Evolutionary conservation across 2,888 invertebrate genomes (phyloP), one percentile per base, ranked within the genome.

Genomic region (Trichacis sp.): DNA sequence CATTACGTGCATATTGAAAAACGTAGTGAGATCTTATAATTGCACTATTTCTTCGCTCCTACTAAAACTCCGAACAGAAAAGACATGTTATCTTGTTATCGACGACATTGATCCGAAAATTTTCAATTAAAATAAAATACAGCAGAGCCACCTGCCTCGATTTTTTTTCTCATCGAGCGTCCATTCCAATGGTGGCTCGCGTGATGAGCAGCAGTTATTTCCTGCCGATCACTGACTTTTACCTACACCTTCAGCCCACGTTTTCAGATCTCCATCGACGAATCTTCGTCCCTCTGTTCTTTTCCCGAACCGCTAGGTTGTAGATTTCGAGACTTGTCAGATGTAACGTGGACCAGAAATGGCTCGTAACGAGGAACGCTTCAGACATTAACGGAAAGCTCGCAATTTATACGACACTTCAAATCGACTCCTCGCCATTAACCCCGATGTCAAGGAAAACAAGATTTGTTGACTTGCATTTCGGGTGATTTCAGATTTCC

Each of bases 141-240:
- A n/a, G n/a, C n/a, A n/a, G n/a, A n/a, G n/a, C n/a, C n/a, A n/a
- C n/a, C n/a, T n/a, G n/a, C n/a, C n/a, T n/a, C n/a, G n/a, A n/a
- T n/a, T n/a, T n/a, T n/a, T n/a, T n/a, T n/a, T n/a, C n/a, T n/a
- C n/a, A n/a, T n/a, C n/a, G n/a, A n/a, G 24, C 73, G 72, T 74
- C 64, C 45, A 11, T 45, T 19, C 73, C 75, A 78, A 78, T 77
- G 75, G 24, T 24, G 76, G 75, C 73, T 80, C 72, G 80, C 80
- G 79, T 80, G 80, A 77, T 77, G 76, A 79, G 77, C 79, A 76
- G 72, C 77, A 75, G 78, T 80, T 80, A 80, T n/a, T n/a, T 78
- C 79, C 74, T 71, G 71, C 74, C 76, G 75, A 80, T 80, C 79
- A 75, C 74, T 75, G 75, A 77, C 75, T 79, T 80, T 77, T 77